Evolutionary conservation across 2,888 invertebrate species (phyloP), one percentile per base, ranked within the genome.

Genomic region (Anoncus sp.): DNA sequence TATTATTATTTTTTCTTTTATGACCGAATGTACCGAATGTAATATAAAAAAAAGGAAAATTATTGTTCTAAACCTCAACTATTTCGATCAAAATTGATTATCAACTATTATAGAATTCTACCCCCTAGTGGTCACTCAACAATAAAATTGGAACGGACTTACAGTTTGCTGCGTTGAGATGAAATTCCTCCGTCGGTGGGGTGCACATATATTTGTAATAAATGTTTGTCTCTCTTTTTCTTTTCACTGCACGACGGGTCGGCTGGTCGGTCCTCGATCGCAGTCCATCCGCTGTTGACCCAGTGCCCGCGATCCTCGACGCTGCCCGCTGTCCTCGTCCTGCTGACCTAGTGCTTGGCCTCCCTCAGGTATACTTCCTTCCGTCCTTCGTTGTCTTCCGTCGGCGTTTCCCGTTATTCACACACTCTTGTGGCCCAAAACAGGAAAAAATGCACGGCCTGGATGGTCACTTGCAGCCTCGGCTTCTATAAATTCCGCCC

Each of bases 401-500:
- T 43, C 16, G 7, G 43, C 1, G 43, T 14, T 43, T n/a, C 14
- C 43, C 31, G 31, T 14, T 43, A 14, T 43, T 43, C 2, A 14
- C 43, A 43, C 43, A 43, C 43, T 14, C 43, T 43, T 43, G 43
- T 43, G 43, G 43, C n/a, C 43, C 43, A 43, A 43, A 14, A 43
- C 43, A 43, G 43, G 31, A n/a, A 43, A 43, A 43, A 43, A n/a
- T 16, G 43, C 43, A 43, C 14, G 43, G 43, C 16, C 43, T 43
- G 43, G 43, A 43, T 43, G 43, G 43, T 43, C 43, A 43, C 43
- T 43, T 43, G 43, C 43, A 43, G 43, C 43, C 43, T 43, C 43
- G 43, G 43, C 43, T 3, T 43, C 14, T 14, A 43, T 7, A 16
- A 43, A 5, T n/a, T 43, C 38, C 3, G 43, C 43, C 43, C 43